phyloP scores from a whole-genome alignment of 37 sponge, comb jelly and placozoan species.

The Chondrosia reniformis region DNA sequence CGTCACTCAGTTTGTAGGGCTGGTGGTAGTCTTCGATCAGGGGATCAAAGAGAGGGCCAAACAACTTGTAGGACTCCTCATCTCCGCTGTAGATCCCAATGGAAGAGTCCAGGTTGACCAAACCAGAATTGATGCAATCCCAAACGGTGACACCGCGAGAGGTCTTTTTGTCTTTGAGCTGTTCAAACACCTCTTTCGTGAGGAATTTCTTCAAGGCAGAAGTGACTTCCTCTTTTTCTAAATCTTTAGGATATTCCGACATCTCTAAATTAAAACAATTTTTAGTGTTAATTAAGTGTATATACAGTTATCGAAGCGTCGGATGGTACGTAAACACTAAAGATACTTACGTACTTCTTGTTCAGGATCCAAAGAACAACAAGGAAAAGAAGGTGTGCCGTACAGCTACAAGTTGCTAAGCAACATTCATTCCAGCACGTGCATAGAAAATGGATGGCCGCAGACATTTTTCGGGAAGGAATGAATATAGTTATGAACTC shows the following conservation, averaged over 20 bases:
- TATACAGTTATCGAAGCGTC: too few relatives aligned
- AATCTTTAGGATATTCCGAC: constrained; percentile 17
- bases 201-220: constrained; percentile 19
- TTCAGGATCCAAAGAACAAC: too few relatives aligned
- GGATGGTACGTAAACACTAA: too few relatives aligned
- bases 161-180: constrained; percentile 36
- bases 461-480: too few relatives aligned
- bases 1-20: constrained; percentile 21
- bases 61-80: constrained; percentile 36
- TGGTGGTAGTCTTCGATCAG: constrained; percentile 28
- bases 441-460: too few relatives aligned
- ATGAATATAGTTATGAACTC: too few relatives aligned
- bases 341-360: too few relatives aligned
- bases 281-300: too few relatives aligned
- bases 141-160: constrained; percentile 15
- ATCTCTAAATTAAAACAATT: too few relatives aligned
- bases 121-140: constrained; percentile 32
- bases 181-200: constrained; percentile 23
- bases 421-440: too few relatives aligned
- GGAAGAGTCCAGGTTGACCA: constrained; percentile 25
- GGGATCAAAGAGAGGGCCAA: constrained; percentile 10
- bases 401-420: too few relatives aligned
- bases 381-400: too few relatives aligned
- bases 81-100: constrained; percentile 22
- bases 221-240: constrained; percentile 15